Evolutionary conservation across 1,140 invertebrate genomes (phyloP).

Genomic region (Neodiprion fabricii): DNA sequence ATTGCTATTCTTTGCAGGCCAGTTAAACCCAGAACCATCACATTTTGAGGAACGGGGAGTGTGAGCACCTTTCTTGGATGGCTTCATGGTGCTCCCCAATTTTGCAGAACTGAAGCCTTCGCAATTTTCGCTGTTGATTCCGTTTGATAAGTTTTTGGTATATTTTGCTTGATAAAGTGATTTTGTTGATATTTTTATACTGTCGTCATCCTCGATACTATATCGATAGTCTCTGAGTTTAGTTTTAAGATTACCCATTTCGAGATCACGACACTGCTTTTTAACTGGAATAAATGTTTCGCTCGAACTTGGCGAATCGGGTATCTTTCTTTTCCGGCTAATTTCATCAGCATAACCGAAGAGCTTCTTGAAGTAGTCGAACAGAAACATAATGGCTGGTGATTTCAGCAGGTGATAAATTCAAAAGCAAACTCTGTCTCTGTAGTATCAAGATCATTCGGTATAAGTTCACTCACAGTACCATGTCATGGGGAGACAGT

Average conservation of each 20-base stretch:
- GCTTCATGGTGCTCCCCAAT: background rate
- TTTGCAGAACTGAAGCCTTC: background rate
- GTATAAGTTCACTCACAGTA: background rate
- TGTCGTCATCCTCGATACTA: constrained; percentile 33
- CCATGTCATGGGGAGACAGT: background rate
- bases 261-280: constrained; percentile 29
- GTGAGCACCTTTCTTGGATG: background rate
- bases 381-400: constrained; percentile 37
- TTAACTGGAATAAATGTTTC: constrained; percentile 32
- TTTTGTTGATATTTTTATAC: constrained; percentile 25
- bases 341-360: constrained; percentile 45
- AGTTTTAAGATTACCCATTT: constrained; percentile 15
- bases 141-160: background rate
- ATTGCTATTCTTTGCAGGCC: constrained; percentile 19
- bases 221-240: constrained; percentile 13
- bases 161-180: background rate
- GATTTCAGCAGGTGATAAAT: background rate
- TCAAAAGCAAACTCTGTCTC: background rate
- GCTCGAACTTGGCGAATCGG: constrained; percentile 16
- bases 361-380: constrained; percentile 44
- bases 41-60: background rate
- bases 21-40: constrained; percentile 23
- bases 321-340: constrained; percentile 39
- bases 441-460: background rate
- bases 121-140: background rate